Conservation (phyloP, 1,140 invertebrate species). For the Drosophila pseudoananassae region DNA sequence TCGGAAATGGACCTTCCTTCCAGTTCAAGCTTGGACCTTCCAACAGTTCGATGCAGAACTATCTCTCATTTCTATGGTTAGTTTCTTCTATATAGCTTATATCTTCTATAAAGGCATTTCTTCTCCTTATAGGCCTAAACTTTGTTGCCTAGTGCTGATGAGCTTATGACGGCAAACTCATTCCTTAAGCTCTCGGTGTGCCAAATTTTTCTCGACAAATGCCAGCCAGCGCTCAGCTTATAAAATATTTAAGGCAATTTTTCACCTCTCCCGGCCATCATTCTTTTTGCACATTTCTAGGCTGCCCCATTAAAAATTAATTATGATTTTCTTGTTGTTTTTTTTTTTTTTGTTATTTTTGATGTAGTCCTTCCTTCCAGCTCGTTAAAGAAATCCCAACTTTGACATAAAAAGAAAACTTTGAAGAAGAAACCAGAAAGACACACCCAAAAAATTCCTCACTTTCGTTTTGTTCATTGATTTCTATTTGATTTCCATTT, state of each 20-base stretch:
- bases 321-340: constrained; percentile 38
- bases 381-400: constrained; percentile 1
- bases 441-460: constrained; percentile 50
- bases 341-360: no score
- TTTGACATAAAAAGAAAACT: constrained; percentile 5
- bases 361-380: background rate
- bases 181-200: constrained; percentile 48
- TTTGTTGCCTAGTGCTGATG: constrained; percentile 37
- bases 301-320: constrained; percentile 49
- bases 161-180: constrained; percentile 16
- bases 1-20: no score
- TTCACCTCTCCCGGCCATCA: constrained; percentile 8
- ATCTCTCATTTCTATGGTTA: no score
- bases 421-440: constrained; percentile 3
- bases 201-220: constrained; percentile 63
- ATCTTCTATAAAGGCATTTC: background rate
- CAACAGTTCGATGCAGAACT: no score
- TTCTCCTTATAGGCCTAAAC: background rate
- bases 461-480: constrained; percentile 57
- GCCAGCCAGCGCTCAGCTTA: constrained; percentile 29
- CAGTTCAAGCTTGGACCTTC: no score
- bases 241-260: constrained; percentile 66
- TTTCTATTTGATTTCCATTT: constrained; percentile 63
- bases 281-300: constrained; percentile 6
- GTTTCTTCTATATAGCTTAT: no score